Evolutionary conservation across 1,140 invertebrate genomes (phyloP).

Genomic region (Phthorimaea operculella): DNA sequence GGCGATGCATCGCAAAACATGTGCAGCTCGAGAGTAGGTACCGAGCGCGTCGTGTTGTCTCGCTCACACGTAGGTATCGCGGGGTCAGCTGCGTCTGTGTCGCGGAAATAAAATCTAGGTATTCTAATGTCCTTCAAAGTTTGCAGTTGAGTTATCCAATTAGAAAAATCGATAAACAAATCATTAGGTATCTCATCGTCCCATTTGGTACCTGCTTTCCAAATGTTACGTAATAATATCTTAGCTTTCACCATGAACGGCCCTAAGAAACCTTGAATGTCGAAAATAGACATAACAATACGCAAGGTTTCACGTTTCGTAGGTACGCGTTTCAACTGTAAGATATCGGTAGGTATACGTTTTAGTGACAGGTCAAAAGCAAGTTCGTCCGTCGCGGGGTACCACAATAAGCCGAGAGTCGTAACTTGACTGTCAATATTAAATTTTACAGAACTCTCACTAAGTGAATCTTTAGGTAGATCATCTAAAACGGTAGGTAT

Average conservation of each 20-base stretch:
- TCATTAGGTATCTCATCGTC: background rate
- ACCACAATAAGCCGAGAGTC: constrained; percentile 10
- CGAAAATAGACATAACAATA: constrained; percentile 4
- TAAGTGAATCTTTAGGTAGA: background rate
- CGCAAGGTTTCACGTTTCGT: constrained; percentile 2
- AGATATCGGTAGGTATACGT: background rate
- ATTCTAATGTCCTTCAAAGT: background rate
- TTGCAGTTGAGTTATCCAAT: background rate
- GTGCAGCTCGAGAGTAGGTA: background rate
- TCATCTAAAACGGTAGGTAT: background rate
- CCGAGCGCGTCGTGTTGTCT: too few species aligned
- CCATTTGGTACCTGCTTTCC: background rate
- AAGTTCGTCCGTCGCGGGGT: constrained; percentile 1
- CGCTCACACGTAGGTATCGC: too few species aligned
- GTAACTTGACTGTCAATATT: background rate
- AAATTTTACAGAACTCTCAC: background rate
- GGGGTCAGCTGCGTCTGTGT: too few species aligned
- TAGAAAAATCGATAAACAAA: background rate
- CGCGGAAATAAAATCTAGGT: background rate
- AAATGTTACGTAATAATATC: background rate
- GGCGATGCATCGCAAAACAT: constrained; percentile 5
- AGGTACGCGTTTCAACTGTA: background rate
- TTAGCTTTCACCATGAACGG: background rate
- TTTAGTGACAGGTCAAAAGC: constrained; percentile 3
- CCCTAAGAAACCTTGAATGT: background rate